Percentiles rank a stretch among this genome's conserved stretches.
phyloP scores from a whole-genome alignment of 1,140 invertebrate genomes.

The Artemia franciscana region DNA sequence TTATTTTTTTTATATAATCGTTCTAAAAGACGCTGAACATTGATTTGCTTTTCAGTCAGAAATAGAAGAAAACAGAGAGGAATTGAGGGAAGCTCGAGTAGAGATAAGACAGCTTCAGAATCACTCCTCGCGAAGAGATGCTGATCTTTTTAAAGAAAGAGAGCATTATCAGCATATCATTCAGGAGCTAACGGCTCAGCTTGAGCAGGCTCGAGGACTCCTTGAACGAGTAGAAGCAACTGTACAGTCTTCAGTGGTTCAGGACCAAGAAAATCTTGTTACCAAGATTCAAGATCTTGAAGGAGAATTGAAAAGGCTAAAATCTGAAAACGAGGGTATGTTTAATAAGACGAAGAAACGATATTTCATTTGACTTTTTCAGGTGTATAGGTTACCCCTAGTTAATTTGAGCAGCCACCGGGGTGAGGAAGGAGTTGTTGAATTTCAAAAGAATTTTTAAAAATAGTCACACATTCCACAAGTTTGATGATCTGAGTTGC shows the following conservation, averaged over 20 bases:
- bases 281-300: slow-evolving; percentile 23
- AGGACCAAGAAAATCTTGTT: slow-evolving; percentile 5
- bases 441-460: too few relatives aligned
- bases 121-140: not conserved
- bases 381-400: too few relatives aligned
- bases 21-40: too few relatives aligned
- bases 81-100: not conserved
- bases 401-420: too few relatives aligned
- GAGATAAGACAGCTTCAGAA: not conserved
- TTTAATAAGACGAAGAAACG: too few relatives aligned
- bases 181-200: slow-evolving; percentile 41
- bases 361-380: too few relatives aligned
- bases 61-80: not conserved
- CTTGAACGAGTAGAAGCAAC: not conserved
- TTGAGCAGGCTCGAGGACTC: slow-evolving; percentile 26
- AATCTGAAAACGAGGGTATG: slow-evolving; percentile 46
- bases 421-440: too few relatives aligned
- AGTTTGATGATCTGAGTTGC: too few relatives aligned
- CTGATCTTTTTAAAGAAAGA: not conserved
- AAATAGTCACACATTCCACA: too few relatives aligned
- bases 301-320: slow-evolving; percentile 25
- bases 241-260: not conserved
- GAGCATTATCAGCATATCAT: slow-evolving; percentile 24
- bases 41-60: not conserved
- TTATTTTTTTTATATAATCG: too few relatives aligned